These are phyloP conservation scores for Diaprepes abbreviatus DNA, from an alignment of 2,888 invertebrate species.

Conservation along the genomic window DNA sequence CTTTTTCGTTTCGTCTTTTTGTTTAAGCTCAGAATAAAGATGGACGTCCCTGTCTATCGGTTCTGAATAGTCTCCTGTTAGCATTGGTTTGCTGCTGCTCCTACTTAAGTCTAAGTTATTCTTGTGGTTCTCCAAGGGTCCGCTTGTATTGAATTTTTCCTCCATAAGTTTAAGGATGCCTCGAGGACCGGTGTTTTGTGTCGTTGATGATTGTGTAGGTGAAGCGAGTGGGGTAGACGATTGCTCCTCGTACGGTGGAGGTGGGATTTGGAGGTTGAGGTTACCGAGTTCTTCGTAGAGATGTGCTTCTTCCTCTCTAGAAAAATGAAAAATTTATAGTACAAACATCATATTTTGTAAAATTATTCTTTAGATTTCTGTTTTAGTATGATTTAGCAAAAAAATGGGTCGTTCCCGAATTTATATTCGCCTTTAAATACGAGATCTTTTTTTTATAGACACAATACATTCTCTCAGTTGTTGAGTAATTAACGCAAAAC, in stretches of 20 bases:
- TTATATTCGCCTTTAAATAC: too few relatives aligned
- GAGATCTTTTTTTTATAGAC: too few relatives aligned
- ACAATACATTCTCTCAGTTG: too few relatives aligned
- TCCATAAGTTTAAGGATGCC: slow-evolving; percentile 75
- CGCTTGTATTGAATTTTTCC: slow-evolving; percentile 69
- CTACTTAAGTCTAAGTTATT: slow-evolving; percentile 24
- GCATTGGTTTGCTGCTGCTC: slow-evolving; percentile 55
- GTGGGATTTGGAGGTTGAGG: slow-evolving; percentile 70
- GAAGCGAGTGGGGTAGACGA: slow-evolving; percentile 55
- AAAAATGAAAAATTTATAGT: too few relatives aligned
- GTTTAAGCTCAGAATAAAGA: slow-evolving; percentile 71
- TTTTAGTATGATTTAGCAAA: too few relatives aligned
- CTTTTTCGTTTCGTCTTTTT: slow-evolving; percentile 60
- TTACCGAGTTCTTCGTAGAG: slow-evolving; percentile 72
- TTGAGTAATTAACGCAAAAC: too few relatives aligned
- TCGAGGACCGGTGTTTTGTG: slow-evolving; percentile 65
- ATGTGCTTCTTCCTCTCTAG: slow-evolving; percentile 64
- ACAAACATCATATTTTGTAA: too few relatives aligned
- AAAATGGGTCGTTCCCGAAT: too few relatives aligned
- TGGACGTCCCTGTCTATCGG: slow-evolving; percentile 71
- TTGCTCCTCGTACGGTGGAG: slow-evolving; percentile 71
- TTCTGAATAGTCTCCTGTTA: slow-evolving; percentile 72
- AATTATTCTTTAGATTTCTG: too few relatives aligned
- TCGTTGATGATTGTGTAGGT: slow-evolving; percentile 8
- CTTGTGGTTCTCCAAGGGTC: slow-evolving; percentile 54